Evolutionary conservation across 1,140 invertebrate genomes (phyloP), one percentile per base, ranked within the genome.

Genomic region (Hylaeus volcanicus): DNA sequence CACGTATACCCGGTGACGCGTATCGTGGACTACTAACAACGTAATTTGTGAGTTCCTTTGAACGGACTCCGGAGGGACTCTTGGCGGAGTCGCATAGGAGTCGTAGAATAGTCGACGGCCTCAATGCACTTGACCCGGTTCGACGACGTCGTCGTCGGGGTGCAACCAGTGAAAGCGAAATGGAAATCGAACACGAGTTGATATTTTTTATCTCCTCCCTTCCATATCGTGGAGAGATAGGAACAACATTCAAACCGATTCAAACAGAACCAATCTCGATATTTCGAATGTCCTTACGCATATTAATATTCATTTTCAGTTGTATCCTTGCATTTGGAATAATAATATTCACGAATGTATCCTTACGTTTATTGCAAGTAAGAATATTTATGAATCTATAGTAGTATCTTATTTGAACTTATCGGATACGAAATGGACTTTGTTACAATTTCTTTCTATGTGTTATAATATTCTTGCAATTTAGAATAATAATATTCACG

Each of bases 21-120:
- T 88, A 65, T 80, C 71, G 72, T 55, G 74, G 68, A 63, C 41
- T 83, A 82, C 74, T 72, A 87, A 87, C 81, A 79, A 68, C 60
- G 71, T 84, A 86, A 86, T 88, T 88, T 64, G 65, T 77, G 39
- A 87, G 85, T 87, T 88, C 85, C 87, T 86, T 88, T 86, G 75
- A 82, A 73, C 60, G 76, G 68, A 64, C 64, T 79, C 56, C n/a
- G 63, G 65, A 85, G 53, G 74, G 41, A 73, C 69, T n/a, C 15
- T 26, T 26, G 26, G 63, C 65, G 45, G 37, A 80, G 81, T 63
- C 37, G 58, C 56, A 63, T 75, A 72, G 51, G 39, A 79, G 61
- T 14, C 39, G 43, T 74, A 70, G 65, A 37, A 81, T 77, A 64
- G 70, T 64, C 14, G 51, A 12, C 6, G 45, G 72, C 55, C 9